Percentiles rank a stretch among this genome's conserved stretches.
phyloP scores from a whole-genome alignment of 2,888 invertebrate species.

The Platerodrilus igneus region DNA sequence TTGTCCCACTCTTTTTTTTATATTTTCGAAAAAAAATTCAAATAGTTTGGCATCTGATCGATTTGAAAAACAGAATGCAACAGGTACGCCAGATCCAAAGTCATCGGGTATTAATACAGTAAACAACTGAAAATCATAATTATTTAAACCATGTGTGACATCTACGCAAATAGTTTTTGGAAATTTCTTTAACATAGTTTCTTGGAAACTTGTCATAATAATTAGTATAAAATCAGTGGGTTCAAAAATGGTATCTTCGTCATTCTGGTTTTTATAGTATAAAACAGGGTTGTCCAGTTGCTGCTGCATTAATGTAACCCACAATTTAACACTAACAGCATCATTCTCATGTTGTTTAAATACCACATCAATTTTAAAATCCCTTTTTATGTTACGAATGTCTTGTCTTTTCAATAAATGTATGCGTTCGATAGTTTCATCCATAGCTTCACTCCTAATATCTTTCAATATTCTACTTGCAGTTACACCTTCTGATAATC shows the following conservation, averaged over 20 bases:
- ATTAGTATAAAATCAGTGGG: slow-evolving; percentile 3
- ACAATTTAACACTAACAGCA: neutral
- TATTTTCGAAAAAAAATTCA: too few relatives aligned
- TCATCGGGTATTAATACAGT: too few relatives aligned
- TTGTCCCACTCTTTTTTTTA: too few relatives aligned
- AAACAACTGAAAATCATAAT: too few relatives aligned
- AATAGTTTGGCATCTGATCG: too few relatives aligned
- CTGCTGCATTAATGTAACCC: slow-evolving; percentile 1
- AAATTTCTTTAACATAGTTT: slow-evolving; percentile 1
- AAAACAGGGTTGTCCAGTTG: neutral
- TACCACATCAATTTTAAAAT: neutral
- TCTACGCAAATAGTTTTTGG: too few relatives aligned
- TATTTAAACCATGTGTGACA: too few relatives aligned
- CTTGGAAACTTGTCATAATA: slow-evolving; percentile 2
- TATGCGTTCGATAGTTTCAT: slow-evolving; percentile 1
- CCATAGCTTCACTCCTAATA: neutral
- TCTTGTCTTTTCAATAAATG: slow-evolving; percentile 5
- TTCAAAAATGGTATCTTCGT: slow-evolving; percentile 2
- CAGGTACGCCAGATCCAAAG: too few relatives aligned
- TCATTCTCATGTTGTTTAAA: slow-evolving; percentile 1
- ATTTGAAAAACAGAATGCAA: too few relatives aligned
- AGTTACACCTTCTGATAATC: slow-evolving; percentile 2
- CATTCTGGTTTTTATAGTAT: slow-evolving; percentile 3
- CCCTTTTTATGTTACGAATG: slow-evolving; percentile 1
- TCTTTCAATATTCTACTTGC: slow-evolving; percentile 3